These are phyloP conservation scores for Plebejus melissa DNA, from an alignment of 2,888 invertebrate species.

Conservation along the genomic window DNA sequence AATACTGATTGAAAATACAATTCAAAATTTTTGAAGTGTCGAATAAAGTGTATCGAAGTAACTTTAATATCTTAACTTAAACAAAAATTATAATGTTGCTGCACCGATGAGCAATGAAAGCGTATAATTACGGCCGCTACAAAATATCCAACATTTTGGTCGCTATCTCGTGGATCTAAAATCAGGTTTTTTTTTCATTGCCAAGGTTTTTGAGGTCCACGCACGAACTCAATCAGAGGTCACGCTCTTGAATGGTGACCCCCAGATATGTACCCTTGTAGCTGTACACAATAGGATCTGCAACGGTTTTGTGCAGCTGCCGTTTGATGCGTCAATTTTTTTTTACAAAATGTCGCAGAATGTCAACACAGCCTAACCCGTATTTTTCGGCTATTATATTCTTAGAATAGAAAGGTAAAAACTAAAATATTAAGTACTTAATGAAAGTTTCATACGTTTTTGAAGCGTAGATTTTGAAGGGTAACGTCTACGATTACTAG, in stretches of 20 bases:
- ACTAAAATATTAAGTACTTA: neutral
- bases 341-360: neutral
- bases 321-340: slow-evolving; percentile 31
- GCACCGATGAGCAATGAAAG: neutral
- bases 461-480: neutral
- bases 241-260: slow-evolving; percentile 52
- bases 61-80: neutral
- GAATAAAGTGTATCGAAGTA: neutral
- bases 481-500: neutral
- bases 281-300: slow-evolving; percentile 61
- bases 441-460: neutral
- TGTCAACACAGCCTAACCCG: neutral
- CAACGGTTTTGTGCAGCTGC: slow-evolving; percentile 78
- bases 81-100: neutral
- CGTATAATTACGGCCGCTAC: slow-evolving; percentile 1
- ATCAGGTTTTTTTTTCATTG: slow-evolving; percentile 25
- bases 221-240: slow-evolving; percentile 67
- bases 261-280: slow-evolving; percentile 32
- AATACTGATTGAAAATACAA: neutral
- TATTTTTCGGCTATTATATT: neutral
- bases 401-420: neutral
- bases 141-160: slow-evolving; percentile 6
- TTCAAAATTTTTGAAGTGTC: neutral
- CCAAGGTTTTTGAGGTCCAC: slow-evolving; percentile 31
- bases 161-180: slow-evolving; percentile 17